These are phyloP conservation scores for Hesperia comma DNA, from an alignment of 2,888 invertebrate species.

Conservation along the genomic window DNA sequence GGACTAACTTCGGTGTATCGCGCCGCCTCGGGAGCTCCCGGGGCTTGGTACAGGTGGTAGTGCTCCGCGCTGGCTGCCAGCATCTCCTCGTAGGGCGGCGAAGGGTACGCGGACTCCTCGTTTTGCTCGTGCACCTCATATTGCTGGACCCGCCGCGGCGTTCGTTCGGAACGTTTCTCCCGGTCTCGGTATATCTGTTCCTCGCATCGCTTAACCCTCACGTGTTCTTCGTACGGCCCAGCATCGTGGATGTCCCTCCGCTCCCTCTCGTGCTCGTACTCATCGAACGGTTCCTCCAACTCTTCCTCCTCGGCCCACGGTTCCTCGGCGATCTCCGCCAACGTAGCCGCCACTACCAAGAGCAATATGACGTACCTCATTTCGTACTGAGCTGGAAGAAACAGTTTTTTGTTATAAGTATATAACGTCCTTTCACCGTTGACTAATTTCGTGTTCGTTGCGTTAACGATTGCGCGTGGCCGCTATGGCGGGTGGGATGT, in stretches of 20 bases:
- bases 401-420: slow-evolving; percentile 72
- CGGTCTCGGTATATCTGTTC: slow-evolving; percentile 43
- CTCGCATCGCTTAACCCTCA: slow-evolving; percentile 63
- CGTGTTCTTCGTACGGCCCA: slow-evolving; percentile 63
- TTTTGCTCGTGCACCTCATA: slow-evolving; percentile 75
- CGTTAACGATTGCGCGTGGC: slow-evolving; percentile 54
- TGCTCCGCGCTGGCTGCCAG: slow-evolving; percentile 76
- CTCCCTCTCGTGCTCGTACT: slow-evolving; percentile 52
- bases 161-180: slow-evolving; percentile 15
- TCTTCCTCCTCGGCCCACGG: slow-evolving; percentile 69
- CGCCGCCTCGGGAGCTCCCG: slow-evolving; percentile 53
- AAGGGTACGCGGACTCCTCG: slow-evolving; percentile 53
- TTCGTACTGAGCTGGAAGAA: slow-evolving; percentile 56
- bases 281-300: slow-evolving; percentile 58
- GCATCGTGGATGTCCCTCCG: slow-evolving; percentile 58
- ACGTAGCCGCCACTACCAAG: slow-evolving; percentile 55
- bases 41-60: slow-evolving; percentile 68
- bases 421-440: slow-evolving; percentile 65
- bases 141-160: slow-evolving; percentile 67
- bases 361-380: slow-evolving; percentile 67
- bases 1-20: slow-evolving; percentile 56
- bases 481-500: slow-evolving; percentile 52
- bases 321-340: slow-evolving; percentile 60
- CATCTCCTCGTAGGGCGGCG: slow-evolving; percentile 74
- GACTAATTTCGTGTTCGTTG: slow-evolving; percentile 51